phyloP scores from a whole-genome alignment of 2,888 invertebrate species.

The Ennomos erosarius region DNA sequence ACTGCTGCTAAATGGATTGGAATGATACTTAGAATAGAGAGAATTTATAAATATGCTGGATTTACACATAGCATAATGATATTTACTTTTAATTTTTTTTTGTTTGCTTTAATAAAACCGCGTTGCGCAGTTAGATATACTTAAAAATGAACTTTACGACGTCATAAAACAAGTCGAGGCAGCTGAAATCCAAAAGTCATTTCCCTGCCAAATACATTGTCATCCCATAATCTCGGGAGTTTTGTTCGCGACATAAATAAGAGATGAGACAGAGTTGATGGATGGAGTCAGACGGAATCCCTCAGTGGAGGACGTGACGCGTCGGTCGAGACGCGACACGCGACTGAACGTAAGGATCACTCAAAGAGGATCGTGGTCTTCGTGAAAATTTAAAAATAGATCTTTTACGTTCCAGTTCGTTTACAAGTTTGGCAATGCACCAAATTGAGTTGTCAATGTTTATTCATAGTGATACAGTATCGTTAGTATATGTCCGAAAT shows the following conservation, averaged over 20 bases:
- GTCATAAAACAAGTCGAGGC: neutral
- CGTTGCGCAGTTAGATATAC: no score
- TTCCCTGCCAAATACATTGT: slow-evolving; percentile 12
- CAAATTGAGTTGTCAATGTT: slow-evolving; percentile 25
- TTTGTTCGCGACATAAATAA: slow-evolving; percentile 25
- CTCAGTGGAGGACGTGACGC: slow-evolving; percentile 20
- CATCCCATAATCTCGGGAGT: slow-evolving; percentile 7
- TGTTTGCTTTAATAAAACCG: no score
- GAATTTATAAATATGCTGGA: no score
- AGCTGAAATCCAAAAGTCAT: slow-evolving; percentile 13
- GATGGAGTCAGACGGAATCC: slow-evolving; percentile 24
- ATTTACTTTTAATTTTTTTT: no score
- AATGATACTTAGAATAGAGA: no score
- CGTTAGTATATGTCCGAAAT: neutral
- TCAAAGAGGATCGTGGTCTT: slow-evolving; percentile 1
- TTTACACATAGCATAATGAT: no score
- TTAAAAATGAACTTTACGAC: neutral
- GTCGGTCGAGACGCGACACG: slow-evolving; percentile 8
- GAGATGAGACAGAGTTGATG: slow-evolving; percentile 32
- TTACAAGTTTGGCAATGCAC: slow-evolving; percentile 31
- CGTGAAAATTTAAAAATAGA: slow-evolving; percentile 29
- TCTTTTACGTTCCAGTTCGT: slow-evolving; percentile 22
- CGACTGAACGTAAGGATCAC: neutral
- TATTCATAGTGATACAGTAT: slow-evolving; percentile 3
- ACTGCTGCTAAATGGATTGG: no score